These are phyloP conservation scores for Bujurquina vittata DNA, from an alignment of 2,113 vertebrate genomes.

Conservation along the genomic window DNA sequence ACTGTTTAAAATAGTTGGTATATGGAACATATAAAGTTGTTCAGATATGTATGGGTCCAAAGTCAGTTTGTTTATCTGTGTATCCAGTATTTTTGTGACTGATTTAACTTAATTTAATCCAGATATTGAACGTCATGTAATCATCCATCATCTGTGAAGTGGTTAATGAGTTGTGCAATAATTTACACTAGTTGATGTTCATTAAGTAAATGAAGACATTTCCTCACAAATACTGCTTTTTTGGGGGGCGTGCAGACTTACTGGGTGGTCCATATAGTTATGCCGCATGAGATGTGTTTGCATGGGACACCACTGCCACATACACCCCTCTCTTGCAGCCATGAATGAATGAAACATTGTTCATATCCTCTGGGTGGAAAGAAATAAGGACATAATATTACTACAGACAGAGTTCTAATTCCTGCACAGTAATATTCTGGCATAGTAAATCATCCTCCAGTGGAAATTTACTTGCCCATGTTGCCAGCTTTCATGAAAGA, in stretches of 20 bases:
- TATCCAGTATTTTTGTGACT: not conserved
- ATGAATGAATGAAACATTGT: slow-evolving; percentile 41
- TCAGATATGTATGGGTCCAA: not conserved
- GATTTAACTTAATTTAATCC: not conserved
- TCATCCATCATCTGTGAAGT: not conserved
- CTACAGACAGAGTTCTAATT: slow-evolving; percentile 8
- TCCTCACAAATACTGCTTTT: not conserved
- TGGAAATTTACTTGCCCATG: not conserved
- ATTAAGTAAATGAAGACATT: not conserved
- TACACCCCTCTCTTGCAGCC: not conserved
- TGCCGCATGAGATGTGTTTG: slow-evolving; percentile 8
- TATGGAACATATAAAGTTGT: not conserved
- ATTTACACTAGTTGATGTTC: not conserved
- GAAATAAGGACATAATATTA: not conserved
- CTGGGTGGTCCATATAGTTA: not conserved
- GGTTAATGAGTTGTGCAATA: not conserved
- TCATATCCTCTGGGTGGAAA: slow-evolving; percentile 21
- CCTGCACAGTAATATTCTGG: not conserved
- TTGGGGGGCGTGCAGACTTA: not conserved
- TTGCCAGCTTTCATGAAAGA: not conserved
- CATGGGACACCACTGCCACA: not conserved
- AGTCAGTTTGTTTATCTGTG: not conserved
- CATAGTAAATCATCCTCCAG: not conserved
- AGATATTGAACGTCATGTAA: not conserved
- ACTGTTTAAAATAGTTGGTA: not conserved